Evolutionary conservation across 2,797 vertebrate genomes (phyloP).

Genomic region (Eulemur albifrons): DNA sequence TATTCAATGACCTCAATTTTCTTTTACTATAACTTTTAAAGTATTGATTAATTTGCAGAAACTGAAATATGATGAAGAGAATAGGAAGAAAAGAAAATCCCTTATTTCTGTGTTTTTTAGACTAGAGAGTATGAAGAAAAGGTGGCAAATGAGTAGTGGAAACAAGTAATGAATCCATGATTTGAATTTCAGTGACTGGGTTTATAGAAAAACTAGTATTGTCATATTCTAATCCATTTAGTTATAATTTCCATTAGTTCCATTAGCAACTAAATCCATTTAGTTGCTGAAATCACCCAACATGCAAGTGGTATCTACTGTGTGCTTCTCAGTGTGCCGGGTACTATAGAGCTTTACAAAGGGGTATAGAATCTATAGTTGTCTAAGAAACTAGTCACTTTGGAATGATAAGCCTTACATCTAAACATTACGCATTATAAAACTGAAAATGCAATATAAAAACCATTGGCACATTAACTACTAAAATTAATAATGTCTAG

Average conservation of each 20-base stretch:
- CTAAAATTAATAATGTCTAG: slow-evolving; percentile 4
- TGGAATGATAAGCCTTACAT: slow-evolving; percentile 23
- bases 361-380: background rate
- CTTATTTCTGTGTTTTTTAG: background rate
- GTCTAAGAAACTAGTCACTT: slow-evolving; percentile 16
- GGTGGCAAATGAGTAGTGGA: background rate
- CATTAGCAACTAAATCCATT: background rate
- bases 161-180: slow-evolving; percentile 17
- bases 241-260: background rate
- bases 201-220: slow-evolving; percentile 34
- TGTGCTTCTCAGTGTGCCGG: background rate
- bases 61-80: slow-evolving; percentile 31
- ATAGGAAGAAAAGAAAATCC: background rate
- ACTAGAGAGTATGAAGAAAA: background rate
- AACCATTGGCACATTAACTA: background rate
- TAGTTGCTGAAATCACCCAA: background rate
- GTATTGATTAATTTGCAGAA: slow-evolving; percentile 28
- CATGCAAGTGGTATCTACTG: background rate
- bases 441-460: background rate
- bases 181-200: slow-evolving; percentile 44
- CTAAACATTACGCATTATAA: slow-evolving; percentile 21
- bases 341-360: background rate
- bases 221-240: background rate
- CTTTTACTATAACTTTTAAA: slow-evolving; percentile 44
- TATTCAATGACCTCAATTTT: slow-evolving; percentile 27